These are phyloP conservation scores for Cydia splendana DNA, from an alignment of 1,140 invertebrate species.

Conservation along the genomic window DNA sequence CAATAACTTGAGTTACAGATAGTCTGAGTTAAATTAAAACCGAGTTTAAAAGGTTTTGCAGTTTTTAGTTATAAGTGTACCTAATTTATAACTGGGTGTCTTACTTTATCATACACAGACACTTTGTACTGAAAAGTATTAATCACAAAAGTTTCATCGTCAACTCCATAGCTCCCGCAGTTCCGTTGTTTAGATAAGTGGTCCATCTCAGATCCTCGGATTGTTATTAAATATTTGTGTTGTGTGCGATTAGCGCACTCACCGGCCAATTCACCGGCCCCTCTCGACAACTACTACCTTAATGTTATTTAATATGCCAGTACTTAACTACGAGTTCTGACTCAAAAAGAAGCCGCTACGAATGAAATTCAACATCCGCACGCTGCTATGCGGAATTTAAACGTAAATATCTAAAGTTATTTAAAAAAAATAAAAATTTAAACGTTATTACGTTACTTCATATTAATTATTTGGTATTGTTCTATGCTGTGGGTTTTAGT, in stretches of 20 bases:
- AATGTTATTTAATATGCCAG: conserved; percentile 24
- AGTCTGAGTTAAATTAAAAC: too few species aligned
- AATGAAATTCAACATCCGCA: conserved; percentile 17
- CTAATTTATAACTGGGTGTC: too few species aligned
- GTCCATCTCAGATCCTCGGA: conserved; percentile 68
- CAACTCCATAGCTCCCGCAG: conserved; percentile 45
- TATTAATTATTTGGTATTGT: background rate
- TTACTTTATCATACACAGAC: too few species aligned
- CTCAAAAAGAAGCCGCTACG: conserved; percentile 11
- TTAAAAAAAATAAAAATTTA: too few species aligned
- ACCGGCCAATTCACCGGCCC: conserved; percentile 59
- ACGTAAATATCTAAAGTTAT: too few species aligned
- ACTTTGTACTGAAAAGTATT: too few species aligned
- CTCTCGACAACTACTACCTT: conserved; percentile 2
- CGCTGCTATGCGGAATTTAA: background rate
- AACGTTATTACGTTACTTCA: background rate
- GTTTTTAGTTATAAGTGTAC: too few species aligned
- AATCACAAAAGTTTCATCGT: background rate
- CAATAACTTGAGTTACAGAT: too few species aligned
- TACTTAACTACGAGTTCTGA: conserved; percentile 7
- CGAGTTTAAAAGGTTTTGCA: too few species aligned
- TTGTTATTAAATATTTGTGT: conserved; percentile 80
- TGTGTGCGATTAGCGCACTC: conserved; percentile 75
- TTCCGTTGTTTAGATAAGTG: conserved; percentile 72
- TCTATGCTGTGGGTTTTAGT: background rate